Conservation (phyloP, 2,797 vertebrate species). For the Denticeps clupeoides region DNA sequence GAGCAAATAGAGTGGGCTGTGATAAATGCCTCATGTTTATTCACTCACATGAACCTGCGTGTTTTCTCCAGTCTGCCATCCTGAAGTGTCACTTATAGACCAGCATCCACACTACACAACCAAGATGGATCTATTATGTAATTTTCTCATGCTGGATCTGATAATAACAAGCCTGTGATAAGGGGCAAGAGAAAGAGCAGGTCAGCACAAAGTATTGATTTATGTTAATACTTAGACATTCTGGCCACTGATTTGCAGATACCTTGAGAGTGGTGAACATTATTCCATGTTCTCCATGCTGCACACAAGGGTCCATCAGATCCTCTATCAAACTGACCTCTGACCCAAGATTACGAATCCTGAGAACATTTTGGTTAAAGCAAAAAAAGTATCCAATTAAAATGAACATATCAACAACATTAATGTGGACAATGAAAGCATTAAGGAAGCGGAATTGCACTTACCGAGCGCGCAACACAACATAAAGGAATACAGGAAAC, state of each 20-base stretch:
- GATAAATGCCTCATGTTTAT: too few relatives aligned
- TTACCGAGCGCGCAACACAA: conserved; percentile 91
- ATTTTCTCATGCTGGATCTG: conserved; percentile 98
- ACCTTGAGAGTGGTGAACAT: conserved; percentile 99
- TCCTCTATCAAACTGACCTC: conserved; percentile 96
- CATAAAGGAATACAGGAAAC: conserved; percentile 95
- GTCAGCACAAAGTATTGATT: neutral
- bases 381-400: neutral
- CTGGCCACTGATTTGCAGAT: neutral
- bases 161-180: conserved; percentile 86
- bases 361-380: conserved; percentile 29
- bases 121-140: conserved; percentile 52
- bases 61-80: too few relatives aligned
- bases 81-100: too few relatives aligned
- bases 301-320: conserved; percentile 92
- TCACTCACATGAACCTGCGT: too few relatives aligned
- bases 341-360: conserved; percentile 93
- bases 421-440: neutral
- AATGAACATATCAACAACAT: too few relatives aligned
- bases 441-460: conserved; percentile 9
- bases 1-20: too few relatives aligned
- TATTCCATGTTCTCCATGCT: conserved; percentile 95
- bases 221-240: neutral
- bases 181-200: neutral
- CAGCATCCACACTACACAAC: neutral